A percentile compares a stretch with the other conserved stretches of the same genome.
These are phyloP conservation scores for Andrena camellia DNA, from an alignment of 2,888 invertebrate genomes.

Conservation along the genomic window DNA sequence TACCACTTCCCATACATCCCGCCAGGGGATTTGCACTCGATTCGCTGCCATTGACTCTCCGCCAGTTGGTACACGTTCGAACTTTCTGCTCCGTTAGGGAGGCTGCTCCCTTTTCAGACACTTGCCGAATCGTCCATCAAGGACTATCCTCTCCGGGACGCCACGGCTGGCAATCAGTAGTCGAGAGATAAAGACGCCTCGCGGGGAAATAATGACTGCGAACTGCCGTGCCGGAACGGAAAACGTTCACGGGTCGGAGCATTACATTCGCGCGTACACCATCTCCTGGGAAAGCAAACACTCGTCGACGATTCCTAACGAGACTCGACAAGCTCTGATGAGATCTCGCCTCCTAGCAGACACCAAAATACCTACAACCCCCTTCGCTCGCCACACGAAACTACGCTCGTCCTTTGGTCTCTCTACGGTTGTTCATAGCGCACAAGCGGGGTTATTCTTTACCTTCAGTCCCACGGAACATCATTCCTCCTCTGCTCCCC, in stretches of 20 bases:
- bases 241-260: conserved; percentile 2
- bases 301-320: conserved; percentile 59
- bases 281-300: conserved; percentile 64
- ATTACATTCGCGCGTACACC: conserved; percentile 25
- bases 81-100: neutral
- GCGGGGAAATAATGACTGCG: conserved; percentile 28
- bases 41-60: neutral
- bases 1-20: neutral
- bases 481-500: neutral
- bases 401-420: neutral
- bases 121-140: neutral
- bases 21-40: neutral
- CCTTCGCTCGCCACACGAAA: conserved; percentile 18
- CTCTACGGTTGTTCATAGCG: neutral
- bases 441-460: neutral
- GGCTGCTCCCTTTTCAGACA: neutral
- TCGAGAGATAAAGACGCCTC: conserved; percentile 10
- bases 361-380: conserved; percentile 33
- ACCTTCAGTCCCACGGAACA: neutral
- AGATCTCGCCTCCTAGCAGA: conserved; percentile 57
- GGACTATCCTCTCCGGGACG: neutral
- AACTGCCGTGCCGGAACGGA: neutral
- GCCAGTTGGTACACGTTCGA: neutral
- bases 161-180: neutral
- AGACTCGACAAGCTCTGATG: conserved; percentile 66